A percentile compares a stretch with the other conserved stretches of the same genome.
phyloP scores from a whole-genome alignment of 2,797 vertebrate genomes.

The Chrysocyon brachyurus region DNA sequence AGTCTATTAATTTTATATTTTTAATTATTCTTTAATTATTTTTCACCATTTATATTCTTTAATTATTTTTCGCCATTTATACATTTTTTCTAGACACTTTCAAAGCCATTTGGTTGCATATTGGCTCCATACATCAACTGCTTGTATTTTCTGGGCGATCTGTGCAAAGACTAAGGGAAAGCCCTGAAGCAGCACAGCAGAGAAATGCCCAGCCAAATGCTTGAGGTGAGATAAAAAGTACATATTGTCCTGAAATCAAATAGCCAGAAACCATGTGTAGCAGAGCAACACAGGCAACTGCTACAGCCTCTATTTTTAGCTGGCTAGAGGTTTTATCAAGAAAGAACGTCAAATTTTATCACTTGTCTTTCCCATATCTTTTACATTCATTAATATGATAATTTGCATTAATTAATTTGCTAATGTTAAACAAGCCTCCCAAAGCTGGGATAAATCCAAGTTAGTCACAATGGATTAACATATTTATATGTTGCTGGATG shows the following conservation, averaged over 20 bases:
- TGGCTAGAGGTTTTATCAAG: not conserved
- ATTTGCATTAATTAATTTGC: constrained; percentile 47
- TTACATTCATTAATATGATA: constrained; percentile 21
- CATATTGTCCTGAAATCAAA: not conserved
- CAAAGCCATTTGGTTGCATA: not conserved
- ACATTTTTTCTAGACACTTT: constrained; percentile 29
- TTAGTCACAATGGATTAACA: not conserved
- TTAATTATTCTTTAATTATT: not conserved
- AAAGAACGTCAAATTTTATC: not conserved
- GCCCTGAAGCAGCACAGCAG: not conserved
- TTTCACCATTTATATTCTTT: not conserved
- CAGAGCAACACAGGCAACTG: not conserved
- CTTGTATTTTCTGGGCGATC: not conserved
- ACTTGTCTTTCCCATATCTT: not conserved
- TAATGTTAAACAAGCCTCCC: constrained; percentile 23
- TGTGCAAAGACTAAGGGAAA: not conserved
- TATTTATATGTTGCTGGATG: not conserved
- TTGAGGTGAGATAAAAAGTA: not conserved
- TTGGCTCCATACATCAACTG: not conserved
- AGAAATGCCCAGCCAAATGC: not conserved
- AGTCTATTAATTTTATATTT: not conserved
- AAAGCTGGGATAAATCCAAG: not conserved
- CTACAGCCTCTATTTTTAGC: not conserved
- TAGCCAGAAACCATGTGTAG: not conserved
- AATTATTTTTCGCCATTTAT: not conserved